Base-by-base conservation (phyloP, 2,797 vertebrate genomes). In the Sebastiscus tertius region DNA sequence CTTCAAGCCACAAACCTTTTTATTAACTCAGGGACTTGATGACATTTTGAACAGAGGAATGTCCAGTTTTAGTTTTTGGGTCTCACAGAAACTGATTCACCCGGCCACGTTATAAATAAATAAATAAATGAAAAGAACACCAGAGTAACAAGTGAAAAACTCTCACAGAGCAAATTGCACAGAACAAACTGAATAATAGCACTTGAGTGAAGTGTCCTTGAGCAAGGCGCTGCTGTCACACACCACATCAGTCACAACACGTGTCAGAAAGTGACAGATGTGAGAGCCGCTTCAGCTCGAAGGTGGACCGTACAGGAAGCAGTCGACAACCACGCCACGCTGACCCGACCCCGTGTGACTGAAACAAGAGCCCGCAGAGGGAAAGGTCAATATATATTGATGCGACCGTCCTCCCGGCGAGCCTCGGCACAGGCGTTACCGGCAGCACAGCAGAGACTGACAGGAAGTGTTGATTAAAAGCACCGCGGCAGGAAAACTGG, bases 391-490 rank as follows among this genome's bases (percentile, higher is more conserved):
- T 86, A 8, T 22, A 2, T 86, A 88, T 89, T 64, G 84, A 84
- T 9, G 22, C 1, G 26, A 8, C 64, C 3, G 52, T 77, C 77
- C 26, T 68, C 79, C 18, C 4, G 1, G 59, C 42, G 58, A 79
- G 61, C 33, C 2, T 14, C 9, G 11, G 65, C 27, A 22, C 74
- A 55, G 70, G 14, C 34, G 22, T 62, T 16, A 75, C 75, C 24
- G 16, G 65, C 77, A 65, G 75, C 54, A 14, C 59, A 6, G 71
- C 9, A 54, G 65, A 12, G 1, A 34, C 71, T 29, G 76, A 78
- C 82, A 82, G 80, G 81, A 90, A 82, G 81, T 54, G 80, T 54
- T 81, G 79, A 86, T 86, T 79, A 68, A 69, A 76, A 24, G 18
- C 39, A 39, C 55, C 1, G 13, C 2, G 6, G 54, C 71, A 61